These are phyloP conservation scores for Leptinotarsa texana DNA, from an alignment of 1,140 invertebrate genomes.

Conservation along the genomic window DNA sequence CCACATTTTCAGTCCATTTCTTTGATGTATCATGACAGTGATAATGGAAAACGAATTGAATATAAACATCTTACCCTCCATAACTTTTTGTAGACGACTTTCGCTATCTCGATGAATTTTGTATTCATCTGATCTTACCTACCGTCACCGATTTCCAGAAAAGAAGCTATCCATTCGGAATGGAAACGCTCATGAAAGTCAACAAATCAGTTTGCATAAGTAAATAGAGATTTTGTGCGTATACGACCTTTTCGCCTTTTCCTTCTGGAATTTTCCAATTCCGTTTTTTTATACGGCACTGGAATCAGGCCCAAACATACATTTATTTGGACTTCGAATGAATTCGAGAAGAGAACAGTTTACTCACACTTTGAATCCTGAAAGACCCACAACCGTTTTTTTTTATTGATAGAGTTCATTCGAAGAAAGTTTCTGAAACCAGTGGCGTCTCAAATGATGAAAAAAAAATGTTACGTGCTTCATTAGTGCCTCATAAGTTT, in stretches of 20 bases:
- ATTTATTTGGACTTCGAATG: neutral
- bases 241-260: neutral
- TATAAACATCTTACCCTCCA: too few relatives aligned
- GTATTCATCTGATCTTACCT: too few relatives aligned
- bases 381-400: neutral
- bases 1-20: neutral
- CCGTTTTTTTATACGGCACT: neutral
- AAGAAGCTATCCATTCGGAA: neutral
- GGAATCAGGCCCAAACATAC: neutral
- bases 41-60: too few relatives aligned
- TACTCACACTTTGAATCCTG: neutral
- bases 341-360: neutral
- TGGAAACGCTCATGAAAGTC: neutral
- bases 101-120: too few relatives aligned
- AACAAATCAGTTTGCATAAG: conserved; percentile 6
- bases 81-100: too few relatives aligned
- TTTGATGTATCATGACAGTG: too few relatives aligned
- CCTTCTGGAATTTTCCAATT: neutral
- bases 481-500: too few relatives aligned
- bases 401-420: neutral
- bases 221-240: neutral
- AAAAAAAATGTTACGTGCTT: neutral
- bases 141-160: neutral
- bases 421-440: neutral
- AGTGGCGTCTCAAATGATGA: neutral